These are phyloP conservation scores for Lampris incognitus DNA, from an alignment of 2,113 vertebrate genomes.

Conservation along the genomic window DNA sequence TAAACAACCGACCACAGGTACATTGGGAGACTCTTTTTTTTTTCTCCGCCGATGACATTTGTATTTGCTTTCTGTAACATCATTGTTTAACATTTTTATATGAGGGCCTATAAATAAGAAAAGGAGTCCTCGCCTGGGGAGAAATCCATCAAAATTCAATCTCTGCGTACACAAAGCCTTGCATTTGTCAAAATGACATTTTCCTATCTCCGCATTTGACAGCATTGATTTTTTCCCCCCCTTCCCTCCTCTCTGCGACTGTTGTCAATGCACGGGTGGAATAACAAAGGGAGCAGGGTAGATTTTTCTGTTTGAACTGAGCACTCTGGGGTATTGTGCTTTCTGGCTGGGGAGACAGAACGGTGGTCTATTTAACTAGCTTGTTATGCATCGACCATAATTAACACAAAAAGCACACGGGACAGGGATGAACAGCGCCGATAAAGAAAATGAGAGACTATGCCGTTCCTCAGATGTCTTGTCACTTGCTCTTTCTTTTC, in stretches of 20 bases:
- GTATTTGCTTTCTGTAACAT: slow-evolving; percentile 80
- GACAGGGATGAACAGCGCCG: slow-evolving; percentile 54
- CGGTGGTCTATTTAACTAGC: slow-evolving; percentile 72
- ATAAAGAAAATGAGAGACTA: slow-evolving; percentile 74
- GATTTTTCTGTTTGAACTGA: slow-evolving; percentile 71
- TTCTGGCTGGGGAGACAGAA: slow-evolving; percentile 69
- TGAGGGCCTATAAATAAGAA: slow-evolving; percentile 76
- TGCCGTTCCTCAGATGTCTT: slow-evolving; percentile 73
- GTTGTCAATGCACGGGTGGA: slow-evolving; percentile 77
- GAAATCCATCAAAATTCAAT: slow-evolving; percentile 82
- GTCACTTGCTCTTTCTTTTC: slow-evolving; percentile 78
- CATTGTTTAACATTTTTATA: slow-evolving; percentile 81
- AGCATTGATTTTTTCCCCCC: slow-evolving; percentile 75
- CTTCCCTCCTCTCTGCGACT: slow-evolving; percentile 74
- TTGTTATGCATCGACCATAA: slow-evolving; percentile 77
- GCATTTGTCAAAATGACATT: slow-evolving; percentile 85
- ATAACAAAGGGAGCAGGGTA: slow-evolving; percentile 77
- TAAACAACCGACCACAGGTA: slow-evolving; percentile 65
- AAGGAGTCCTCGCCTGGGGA: slow-evolving; percentile 74
- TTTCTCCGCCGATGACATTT: slow-evolving; percentile 74
- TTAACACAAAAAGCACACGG: slow-evolving; percentile 69
- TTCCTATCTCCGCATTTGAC: slow-evolving; percentile 81
- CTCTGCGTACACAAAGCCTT: slow-evolving; percentile 81
- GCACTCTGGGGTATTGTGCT: slow-evolving; percentile 68
- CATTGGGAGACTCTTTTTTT: slow-evolving; percentile 61